Percentiles rank a stretch among this genome's conserved stretches.
Conservation (phyloP, 64 coral and sea anemone species). For the Trachythela sp. region DNA sequence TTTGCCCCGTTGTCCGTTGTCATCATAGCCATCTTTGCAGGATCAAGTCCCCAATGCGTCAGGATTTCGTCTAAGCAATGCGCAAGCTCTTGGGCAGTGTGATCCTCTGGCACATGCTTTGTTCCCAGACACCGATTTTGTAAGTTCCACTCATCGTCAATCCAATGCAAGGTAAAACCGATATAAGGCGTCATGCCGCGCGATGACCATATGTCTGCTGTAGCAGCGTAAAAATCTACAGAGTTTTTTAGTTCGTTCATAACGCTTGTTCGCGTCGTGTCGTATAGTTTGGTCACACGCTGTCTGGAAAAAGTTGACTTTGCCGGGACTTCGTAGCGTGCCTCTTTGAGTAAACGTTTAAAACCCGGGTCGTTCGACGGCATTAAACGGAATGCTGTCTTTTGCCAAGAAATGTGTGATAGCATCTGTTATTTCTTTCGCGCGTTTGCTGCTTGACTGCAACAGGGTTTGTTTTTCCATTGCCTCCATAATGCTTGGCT, state of each 20-base stretch:
- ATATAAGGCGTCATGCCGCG: conserved; percentile 6
- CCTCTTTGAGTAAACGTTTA: not conserved
- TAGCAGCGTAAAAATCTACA: conserved; percentile 2
- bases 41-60: no score
- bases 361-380: not conserved
- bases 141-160: not conserved
- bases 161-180: conserved; percentile 4
- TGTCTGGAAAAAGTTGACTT: conserved; percentile 20
- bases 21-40: no score
- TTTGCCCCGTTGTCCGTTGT: no score
- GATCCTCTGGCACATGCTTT: conserved; percentile 3
- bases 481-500: no score
- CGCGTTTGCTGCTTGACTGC: no score
- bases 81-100: not conserved
- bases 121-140: not conserved
- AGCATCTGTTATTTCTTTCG: no score
- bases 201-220: conserved; percentile 16
- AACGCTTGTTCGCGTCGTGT: not conserved
- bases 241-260: not conserved
- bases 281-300: not conserved
- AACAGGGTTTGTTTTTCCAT: no score
- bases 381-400: not conserved
- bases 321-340: not conserved
- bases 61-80: not conserved
- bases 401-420: not conserved